A percentile compares a stretch with the other conserved stretches of the same genome.
phyloP scores from a whole-genome alignment of 2,888 invertebrate genomes.

The Patella depressa region DNA sequence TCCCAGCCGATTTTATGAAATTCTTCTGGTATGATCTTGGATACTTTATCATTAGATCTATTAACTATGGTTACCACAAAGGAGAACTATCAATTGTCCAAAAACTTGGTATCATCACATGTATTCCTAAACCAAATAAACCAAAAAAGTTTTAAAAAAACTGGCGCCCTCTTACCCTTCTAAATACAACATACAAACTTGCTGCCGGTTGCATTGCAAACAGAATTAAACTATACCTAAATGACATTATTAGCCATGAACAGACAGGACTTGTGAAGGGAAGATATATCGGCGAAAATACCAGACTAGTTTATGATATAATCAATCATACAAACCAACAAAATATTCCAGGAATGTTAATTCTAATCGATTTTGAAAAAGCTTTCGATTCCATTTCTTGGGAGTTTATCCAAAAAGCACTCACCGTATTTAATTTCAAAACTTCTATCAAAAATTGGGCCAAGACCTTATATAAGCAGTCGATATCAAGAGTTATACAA shows the following conservation, averaged over 20 bases:
- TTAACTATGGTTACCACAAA: conserved; percentile 16
- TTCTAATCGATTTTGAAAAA: conserved; percentile 22
- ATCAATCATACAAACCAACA: conserved; percentile 4
- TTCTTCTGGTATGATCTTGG: conserved; percentile 24
- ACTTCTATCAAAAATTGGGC: neutral
- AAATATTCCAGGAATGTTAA: conserved; percentile 2
- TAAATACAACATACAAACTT: conserved; percentile 29
- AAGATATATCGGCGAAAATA: conserved; percentile 19
- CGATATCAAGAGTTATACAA: neutral
- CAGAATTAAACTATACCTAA: conserved; percentile 1
- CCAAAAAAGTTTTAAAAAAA: conserved; percentile 22
- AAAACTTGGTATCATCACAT: conserved; percentile 34
- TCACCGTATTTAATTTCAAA: conserved; percentile 12
- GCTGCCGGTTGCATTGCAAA: neutral
- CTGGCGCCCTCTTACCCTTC: conserved; percentile 18
- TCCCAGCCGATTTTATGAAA: conserved; percentile 29
- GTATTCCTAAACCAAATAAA: conserved; percentile 33
- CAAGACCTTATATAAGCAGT: neutral
- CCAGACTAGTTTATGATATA: conserved; percentile 8
- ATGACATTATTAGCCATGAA: conserved; percentile 2
- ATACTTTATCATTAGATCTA: conserved; percentile 20
- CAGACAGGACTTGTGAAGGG: conserved; percentile 19
- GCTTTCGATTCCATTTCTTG: conserved; percentile 18
- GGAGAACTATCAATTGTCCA: conserved; percentile 24
- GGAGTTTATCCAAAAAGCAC: conserved; percentile 9